Evolutionary conservation across 2,888 invertebrate species (phyloP).

Genomic region (Conomelus anceps): DNA sequence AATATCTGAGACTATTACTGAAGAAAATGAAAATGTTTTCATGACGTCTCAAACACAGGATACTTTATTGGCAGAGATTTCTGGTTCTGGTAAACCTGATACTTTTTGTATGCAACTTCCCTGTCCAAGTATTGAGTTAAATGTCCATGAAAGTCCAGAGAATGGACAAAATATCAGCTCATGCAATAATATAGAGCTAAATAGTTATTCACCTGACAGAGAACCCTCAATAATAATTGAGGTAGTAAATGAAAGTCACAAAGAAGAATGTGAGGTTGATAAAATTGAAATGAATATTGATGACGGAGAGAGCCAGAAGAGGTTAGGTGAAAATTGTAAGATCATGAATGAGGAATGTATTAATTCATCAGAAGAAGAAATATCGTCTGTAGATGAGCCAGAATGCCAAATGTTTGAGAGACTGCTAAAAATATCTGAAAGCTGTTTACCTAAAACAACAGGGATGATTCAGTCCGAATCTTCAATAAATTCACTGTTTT

Average conservation of each 20-base stretch:
- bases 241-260: neutral
- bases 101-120: neutral
- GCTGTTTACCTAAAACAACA: neutral
- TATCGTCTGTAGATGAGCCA: neutral
- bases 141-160: neutral
- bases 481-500: neutral
- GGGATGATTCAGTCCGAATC: neutral
- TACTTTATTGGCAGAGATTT: neutral
- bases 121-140: neutral
- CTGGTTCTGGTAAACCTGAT: neutral
- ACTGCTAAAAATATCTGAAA: neutral
- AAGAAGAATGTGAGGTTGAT: neutral
- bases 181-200: neutral
- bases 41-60: neutral
- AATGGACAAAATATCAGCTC: neutral
- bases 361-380: neutral
- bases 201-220: neutral
- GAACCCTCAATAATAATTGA: neutral
- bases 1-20: neutral
- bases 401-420: neutral
- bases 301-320: no score
- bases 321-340: neutral
- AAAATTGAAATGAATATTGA: neutral
- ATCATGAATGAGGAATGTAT: neutral
- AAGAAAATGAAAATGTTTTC: neutral